phyloP scores from a whole-genome alignment of 2,888 invertebrate species.

The Acrobasis consociella region DNA sequence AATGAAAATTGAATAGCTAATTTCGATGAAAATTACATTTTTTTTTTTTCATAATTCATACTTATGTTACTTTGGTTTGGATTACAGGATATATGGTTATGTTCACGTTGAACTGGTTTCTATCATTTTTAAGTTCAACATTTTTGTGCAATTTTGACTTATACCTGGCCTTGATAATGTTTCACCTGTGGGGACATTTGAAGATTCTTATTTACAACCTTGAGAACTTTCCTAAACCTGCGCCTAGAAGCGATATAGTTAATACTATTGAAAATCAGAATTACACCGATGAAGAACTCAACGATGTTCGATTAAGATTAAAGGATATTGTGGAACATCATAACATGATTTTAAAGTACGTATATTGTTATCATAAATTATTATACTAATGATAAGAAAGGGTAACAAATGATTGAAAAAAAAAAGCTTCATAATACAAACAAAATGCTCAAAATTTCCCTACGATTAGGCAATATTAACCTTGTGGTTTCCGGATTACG shows the following conservation, averaged over 20 bases:
- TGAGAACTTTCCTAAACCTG: slow-evolving; percentile 28
- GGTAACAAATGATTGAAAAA: too few relatives aligned
- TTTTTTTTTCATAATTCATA: too few relatives aligned
- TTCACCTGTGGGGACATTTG: slow-evolving; percentile 42
- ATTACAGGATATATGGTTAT: neutral
- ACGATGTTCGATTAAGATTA: neutral
- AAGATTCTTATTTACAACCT: slow-evolving; percentile 37
- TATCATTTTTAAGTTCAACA: neutral
- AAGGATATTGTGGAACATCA: slow-evolving; percentile 21
- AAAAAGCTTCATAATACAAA: too few relatives aligned
- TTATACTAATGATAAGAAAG: too few relatives aligned
- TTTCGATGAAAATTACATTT: too few relatives aligned
- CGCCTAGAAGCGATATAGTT: neutral
- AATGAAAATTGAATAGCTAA: too few relatives aligned
- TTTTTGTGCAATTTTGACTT: slow-evolving; percentile 37
- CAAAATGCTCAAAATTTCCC: too few relatives aligned
- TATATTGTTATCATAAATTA: too few relatives aligned
- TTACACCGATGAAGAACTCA: neutral
- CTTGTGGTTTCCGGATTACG: too few relatives aligned
- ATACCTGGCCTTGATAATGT: slow-evolving; percentile 38
- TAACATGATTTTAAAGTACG: slow-evolving; percentile 29
- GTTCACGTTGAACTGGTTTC: neutral
- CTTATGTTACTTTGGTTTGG: too few relatives aligned
- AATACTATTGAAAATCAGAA: neutral
- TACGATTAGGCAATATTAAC: too few relatives aligned